Conservation (phyloP, 2,113 vertebrate species). For the Progne subis region DNA sequence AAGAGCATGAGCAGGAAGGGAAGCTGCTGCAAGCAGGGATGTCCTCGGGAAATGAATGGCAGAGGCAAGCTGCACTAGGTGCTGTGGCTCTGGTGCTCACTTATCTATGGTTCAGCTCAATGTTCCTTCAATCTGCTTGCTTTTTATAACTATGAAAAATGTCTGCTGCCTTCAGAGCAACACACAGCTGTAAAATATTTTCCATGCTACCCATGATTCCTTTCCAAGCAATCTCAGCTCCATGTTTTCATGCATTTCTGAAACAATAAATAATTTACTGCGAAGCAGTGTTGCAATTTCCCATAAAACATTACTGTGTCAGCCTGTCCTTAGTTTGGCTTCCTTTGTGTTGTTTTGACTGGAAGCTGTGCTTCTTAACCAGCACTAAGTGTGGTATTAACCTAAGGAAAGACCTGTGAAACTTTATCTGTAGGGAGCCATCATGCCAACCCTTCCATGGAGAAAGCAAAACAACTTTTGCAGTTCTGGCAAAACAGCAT, state of each 20-base stretch:
- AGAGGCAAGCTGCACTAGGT: background rate
- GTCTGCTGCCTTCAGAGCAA: background rate
- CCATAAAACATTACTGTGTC: background rate
- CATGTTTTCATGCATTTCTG: background rate
- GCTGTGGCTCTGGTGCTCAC: background rate
- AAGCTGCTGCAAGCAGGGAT: background rate
- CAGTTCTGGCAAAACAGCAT: background rate
- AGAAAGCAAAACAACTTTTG: background rate
- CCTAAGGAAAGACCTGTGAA: background rate
- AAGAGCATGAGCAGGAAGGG: background rate
- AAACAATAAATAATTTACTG: background rate
- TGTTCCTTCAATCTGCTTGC: background rate
- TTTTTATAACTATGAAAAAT: background rate
- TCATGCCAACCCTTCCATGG: too few species aligned
- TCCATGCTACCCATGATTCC: background rate
- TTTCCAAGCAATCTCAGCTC: background rate
- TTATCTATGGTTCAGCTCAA: background rate
- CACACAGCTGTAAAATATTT: background rate
- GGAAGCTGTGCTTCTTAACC: background rate
- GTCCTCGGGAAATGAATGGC: fast-evolving
- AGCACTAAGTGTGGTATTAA: background rate
- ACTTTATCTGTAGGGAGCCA: too few species aligned
- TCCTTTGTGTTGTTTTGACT: background rate
- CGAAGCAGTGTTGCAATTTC: background rate
- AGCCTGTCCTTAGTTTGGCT: background rate